These are phyloP conservation scores for Strix occidentalis DNA, from an alignment of 2,797 vertebrate species.

Conservation along the genomic window DNA sequence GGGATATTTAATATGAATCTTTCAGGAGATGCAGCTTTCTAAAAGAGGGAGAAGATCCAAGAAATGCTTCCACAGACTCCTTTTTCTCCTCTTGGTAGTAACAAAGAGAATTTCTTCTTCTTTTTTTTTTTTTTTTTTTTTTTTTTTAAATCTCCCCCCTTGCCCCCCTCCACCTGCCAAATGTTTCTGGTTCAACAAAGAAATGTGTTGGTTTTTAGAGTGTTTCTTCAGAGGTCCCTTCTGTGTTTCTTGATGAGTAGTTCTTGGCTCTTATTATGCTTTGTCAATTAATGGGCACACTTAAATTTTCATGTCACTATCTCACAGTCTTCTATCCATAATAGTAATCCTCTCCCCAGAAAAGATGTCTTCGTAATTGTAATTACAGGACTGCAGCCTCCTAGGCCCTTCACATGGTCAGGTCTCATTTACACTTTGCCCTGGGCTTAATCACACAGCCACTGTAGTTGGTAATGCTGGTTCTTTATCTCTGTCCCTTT, in stretches of 20 bases:
- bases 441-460: neutral
- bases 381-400: neutral
- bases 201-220: neutral
- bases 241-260: conserved; percentile 6
- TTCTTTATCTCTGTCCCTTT: neutral
- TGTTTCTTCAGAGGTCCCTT: neutral
- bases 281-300: neutral
- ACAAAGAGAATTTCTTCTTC: neutral
- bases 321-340: neutral
- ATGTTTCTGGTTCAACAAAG: neutral
- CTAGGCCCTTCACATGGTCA: neutral
- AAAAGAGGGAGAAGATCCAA: neutral
- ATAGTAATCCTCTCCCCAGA: neutral
- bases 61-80: neutral
- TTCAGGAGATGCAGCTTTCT: neutral
- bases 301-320: neutral
- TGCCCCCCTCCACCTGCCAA: neutral
- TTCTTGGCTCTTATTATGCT: neutral
- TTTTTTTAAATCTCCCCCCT: neutral
- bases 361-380: neutral
- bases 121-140: too few species aligned
- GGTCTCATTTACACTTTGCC: neutral
- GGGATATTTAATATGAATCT: neutral
- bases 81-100: neutral
- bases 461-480: neutral